Evolutionary conservation across 1,140 invertebrate genomes (phyloP), one percentile per base, ranked within the genome.

Genomic region (Drosophila carrolli): DNA sequence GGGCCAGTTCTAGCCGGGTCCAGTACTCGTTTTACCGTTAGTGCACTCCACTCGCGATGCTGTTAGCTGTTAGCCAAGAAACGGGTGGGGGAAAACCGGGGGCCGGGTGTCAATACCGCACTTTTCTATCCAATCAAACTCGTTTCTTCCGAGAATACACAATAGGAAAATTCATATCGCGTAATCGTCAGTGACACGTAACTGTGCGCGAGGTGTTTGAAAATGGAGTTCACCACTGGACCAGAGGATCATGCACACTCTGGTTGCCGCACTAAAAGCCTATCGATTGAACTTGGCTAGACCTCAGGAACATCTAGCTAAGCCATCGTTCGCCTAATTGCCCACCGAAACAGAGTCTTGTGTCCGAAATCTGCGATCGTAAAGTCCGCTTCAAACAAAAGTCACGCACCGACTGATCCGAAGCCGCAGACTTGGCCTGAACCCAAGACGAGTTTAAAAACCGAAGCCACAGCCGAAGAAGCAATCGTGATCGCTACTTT

Each of bases 21-120:
- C 68, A 79, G 81, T 90, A 89, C 85, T 89, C 85, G 85, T 90
- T 90, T 89, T 89, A 90, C 85, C 81, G 85, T 89, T 89, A 89
- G 55, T 86, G 85, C 80, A 67, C 65, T 67, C 46, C 65, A 72
- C 75, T 89, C 79, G 84, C 76, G 63, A 88, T 88, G 78, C 76
- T 84, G 81, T 83, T 32, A 32, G 78, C 76, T 84, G 81, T 83
- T 81, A 77, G 56, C 65, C 57, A 35, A 44, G 29, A 38, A 46
- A 41, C 38, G 6, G 35, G 11, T 23, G 38, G 38, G 47, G 38
- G 8, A 19, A 32, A 14, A n/a, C 6, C 2, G 37, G 38, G 44
- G 27, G 19, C 41, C 27, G 19, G 47, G 35, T 37, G 14, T 38
- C 32, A 43, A 57, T 72, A 74, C 44, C 38, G 65, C 75, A 88